phyloP scores from a whole-genome alignment of 2,113 vertebrate species.

The Recurvirostra avosetta region DNA sequence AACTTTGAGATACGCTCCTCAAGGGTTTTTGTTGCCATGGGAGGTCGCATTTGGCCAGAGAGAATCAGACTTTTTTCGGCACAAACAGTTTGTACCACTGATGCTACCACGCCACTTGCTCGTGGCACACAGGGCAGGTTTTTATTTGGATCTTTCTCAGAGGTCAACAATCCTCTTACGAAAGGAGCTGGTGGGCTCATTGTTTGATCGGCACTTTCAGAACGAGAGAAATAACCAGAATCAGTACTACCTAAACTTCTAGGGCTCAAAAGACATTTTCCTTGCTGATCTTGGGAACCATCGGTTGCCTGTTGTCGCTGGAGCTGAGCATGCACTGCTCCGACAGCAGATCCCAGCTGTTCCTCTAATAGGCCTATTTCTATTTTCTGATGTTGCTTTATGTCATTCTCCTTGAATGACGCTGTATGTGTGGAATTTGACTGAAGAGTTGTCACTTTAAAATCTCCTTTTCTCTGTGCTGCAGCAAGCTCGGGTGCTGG shows the following conservation, averaged over 20 bases:
- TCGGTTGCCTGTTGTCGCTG: slow-evolving; percentile 97
- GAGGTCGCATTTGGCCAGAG: slow-evolving; percentile 87
- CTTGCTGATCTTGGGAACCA: slow-evolving; percentile 89
- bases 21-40: slow-evolving; percentile 89
- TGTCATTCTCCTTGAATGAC: slow-evolving; percentile 80
- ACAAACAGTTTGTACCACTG: slow-evolving; percentile 76
- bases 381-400: slow-evolving; percentile 73
- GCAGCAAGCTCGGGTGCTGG: slow-evolving; percentile 78
- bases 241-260: slow-evolving; percentile 96
- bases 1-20: slow-evolving; percentile 96
- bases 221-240: slow-evolving; percentile 97
- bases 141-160: slow-evolving; percentile 83
- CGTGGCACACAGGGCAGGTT: slow-evolving; percentile 51
- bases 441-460: slow-evolving; percentile 69
- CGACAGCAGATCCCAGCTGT: slow-evolving; percentile 73
- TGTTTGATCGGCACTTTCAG: slow-evolving; percentile 94
- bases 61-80: slow-evolving; percentile 74
- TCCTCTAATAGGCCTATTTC: slow-evolving; percentile 77
- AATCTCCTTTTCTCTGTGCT: slow-evolving; percentile 82
- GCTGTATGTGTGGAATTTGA: slow-evolving; percentile 72
- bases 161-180: slow-evolving; percentile 79
- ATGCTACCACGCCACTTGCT: slow-evolving; percentile 61
- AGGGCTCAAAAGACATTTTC: slow-evolving; percentile 90
- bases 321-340: slow-evolving; percentile 84
- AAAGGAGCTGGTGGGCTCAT: slow-evolving; percentile 91